These are phyloP conservation scores for Callospermophilus lateralis DNA, from an alignment of 2,113 vertebrate species.

Conservation along the genomic window DNA sequence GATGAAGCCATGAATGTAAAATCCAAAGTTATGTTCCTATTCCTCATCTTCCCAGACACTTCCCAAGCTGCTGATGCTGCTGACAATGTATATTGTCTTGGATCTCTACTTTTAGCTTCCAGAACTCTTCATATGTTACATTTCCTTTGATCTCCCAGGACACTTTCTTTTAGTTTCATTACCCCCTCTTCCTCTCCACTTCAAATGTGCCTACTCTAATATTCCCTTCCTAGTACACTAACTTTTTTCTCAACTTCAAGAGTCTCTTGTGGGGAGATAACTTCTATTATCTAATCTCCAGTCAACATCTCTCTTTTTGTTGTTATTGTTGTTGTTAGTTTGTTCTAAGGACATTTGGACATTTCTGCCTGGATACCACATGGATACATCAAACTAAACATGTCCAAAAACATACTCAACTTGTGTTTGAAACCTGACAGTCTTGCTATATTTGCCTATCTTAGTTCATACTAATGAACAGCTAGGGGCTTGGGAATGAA, in stretches of 20 bases:
- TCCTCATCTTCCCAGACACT: background rate
- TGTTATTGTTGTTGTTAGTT: too few relatives aligned
- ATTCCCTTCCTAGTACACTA: background rate
- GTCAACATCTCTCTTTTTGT: background rate
- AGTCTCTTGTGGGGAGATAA: background rate
- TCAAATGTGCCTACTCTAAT: background rate
- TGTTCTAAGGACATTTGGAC: background rate
- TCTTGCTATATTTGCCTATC: background rate
- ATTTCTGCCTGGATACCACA: background rate
- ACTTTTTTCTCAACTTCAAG: background rate
- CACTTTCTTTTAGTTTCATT: conserved; percentile 6
- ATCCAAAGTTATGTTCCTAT: background rate
- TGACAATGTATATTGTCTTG: background rate
- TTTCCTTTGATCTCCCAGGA: background rate
- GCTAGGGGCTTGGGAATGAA: background rate
- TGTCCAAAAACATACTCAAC: background rate
- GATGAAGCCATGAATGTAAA: background rate
- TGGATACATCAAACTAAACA: background rate
- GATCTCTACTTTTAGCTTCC: conserved; percentile 11
- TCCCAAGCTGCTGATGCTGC: background rate
- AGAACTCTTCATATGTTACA: background rate
- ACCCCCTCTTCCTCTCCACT: background rate
- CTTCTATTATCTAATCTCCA: background rate
- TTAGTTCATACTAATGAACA: background rate
- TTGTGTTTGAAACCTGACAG: background rate